phyloP scores from a whole-genome alignment of 2,888 invertebrate species.

The Hirtodrosophila confusa region DNA sequence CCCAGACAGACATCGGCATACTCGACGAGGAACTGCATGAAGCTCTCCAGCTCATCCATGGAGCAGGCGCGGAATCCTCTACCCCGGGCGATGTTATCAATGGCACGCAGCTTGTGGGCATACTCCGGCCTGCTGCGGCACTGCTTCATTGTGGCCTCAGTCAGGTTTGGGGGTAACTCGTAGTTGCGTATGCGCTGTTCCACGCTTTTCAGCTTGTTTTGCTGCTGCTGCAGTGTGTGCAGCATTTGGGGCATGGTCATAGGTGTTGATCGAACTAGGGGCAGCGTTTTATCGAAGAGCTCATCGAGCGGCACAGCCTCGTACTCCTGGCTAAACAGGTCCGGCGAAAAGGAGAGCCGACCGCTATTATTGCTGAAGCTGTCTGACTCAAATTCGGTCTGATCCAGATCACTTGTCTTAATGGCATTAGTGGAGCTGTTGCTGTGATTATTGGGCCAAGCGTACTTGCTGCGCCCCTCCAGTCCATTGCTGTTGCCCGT shows the following conservation, averaged over 20 bases:
- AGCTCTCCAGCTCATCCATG: slow-evolving; percentile 76
- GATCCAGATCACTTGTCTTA: slow-evolving; percentile 80
- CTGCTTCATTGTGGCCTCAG: slow-evolving; percentile 47
- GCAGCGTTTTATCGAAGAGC: slow-evolving; percentile 66
- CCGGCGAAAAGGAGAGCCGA: slow-evolving; percentile 71
- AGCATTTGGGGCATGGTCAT: slow-evolving; percentile 73
- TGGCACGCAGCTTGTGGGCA: slow-evolving; percentile 68
- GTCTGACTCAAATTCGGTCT: slow-evolving; percentile 75
- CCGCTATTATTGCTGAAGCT: slow-evolving; percentile 66
- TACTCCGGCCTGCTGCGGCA: slow-evolving; percentile 68
- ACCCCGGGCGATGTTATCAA: slow-evolving; percentile 69
- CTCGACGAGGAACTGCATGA: slow-evolving; percentile 74
- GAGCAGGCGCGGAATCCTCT: slow-evolving; percentile 73
- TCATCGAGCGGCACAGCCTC: slow-evolving; percentile 80
- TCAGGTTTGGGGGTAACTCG: slow-evolving; percentile 47
- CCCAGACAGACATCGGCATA: slow-evolving; percentile 79
- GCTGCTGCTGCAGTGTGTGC: slow-evolving; percentile 66
- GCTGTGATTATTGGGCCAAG: slow-evolving; percentile 73
- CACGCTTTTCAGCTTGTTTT: slow-evolving; percentile 64
- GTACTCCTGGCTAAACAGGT: slow-evolving; percentile 72
- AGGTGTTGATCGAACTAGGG: slow-evolving; percentile 19
- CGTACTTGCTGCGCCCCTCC: slow-evolving; percentile 74
- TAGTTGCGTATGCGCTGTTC: slow-evolving; percentile 68
- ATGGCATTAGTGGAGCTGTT: slow-evolving; percentile 54
- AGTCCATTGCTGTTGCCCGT: slow-evolving; percentile 71